phyloP scores from a whole-genome alignment of 2,888 invertebrate species.

The Dynastes grantii region DNA sequence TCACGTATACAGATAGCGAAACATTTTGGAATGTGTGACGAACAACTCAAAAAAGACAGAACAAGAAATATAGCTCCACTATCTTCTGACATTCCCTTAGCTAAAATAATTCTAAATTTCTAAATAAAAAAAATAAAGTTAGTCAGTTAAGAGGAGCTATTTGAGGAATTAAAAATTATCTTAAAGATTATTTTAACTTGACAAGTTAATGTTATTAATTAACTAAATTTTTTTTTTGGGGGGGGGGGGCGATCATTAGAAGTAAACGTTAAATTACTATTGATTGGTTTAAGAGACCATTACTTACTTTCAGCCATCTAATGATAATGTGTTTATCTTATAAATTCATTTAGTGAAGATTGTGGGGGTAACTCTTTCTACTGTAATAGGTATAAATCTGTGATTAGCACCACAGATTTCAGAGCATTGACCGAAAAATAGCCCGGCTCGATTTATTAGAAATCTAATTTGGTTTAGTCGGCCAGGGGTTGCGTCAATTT shows the following conservation, averaged over 20 bases:
- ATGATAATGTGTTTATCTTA: constrained; percentile 68
- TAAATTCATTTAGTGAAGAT: constrained; percentile 76
- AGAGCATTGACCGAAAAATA: constrained; percentile 85
- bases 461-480: constrained; percentile 79
- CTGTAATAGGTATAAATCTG: constrained; percentile 84
- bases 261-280: constrained; percentile 78
- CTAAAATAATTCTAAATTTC: no score
- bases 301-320: constrained; percentile 81
- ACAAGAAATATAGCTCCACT: no score
- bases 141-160: constrained; percentile 77
- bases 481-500: constrained; percentile 79
- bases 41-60: no score
- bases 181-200: constrained; percentile 77
- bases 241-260: constrained; percentile 70
- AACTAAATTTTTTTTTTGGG: constrained; percentile 70
- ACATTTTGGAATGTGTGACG: no score
- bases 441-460: constrained; percentile 76
- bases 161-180: constrained; percentile 81
- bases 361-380: constrained; percentile 75
- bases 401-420: constrained; percentile 88
- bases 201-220: constrained; percentile 77
- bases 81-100: no score
- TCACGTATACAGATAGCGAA: no score
- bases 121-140: constrained; percentile 67
- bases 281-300: constrained; percentile 80